phyloP scores from a whole-genome alignment of 1,140 invertebrate species.

The Steinernema feltiae region DNA sequence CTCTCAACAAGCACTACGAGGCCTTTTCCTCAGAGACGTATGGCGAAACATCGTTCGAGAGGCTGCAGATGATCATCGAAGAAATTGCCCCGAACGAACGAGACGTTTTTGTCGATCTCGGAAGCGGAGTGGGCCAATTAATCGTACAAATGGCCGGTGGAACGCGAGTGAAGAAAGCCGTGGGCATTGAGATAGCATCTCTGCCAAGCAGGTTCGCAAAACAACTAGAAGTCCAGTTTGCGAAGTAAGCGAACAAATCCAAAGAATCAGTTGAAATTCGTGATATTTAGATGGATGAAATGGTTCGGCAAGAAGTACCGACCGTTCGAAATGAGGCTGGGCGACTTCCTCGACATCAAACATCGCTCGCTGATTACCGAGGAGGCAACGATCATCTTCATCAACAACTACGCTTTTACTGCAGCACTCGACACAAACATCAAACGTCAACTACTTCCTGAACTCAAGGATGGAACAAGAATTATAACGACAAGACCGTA shows the following conservation, averaged over 20 bases:
- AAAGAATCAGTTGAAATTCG: conserved; percentile 46
- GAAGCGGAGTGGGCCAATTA: conserved; percentile 27
- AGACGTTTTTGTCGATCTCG: conserved; percentile 29
- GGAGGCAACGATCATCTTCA: conserved; percentile 57
- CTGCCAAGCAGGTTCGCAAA: conserved; percentile 45
- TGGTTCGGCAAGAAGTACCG: conserved; percentile 47
- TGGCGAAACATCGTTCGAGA: conserved; percentile 25
- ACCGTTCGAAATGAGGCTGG: conserved; percentile 42
- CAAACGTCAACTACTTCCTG: conserved; percentile 43
- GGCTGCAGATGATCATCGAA: conserved; percentile 21
- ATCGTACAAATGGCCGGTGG: conserved; percentile 18
- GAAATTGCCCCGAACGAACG: background rate
- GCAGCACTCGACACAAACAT: conserved; percentile 50
- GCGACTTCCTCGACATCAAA: conserved; percentile 51
- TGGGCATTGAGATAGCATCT: conserved; percentile 52
- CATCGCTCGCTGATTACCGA: conserved; percentile 47
- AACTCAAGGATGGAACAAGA: conserved; percentile 45
- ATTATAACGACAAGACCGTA: conserved; percentile 53
- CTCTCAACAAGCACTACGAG: conserved; percentile 2
- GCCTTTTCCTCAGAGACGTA: conserved; percentile 21
- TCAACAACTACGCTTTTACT: conserved; percentile 55
- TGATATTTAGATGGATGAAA: conserved; percentile 48
- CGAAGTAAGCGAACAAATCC: conserved; percentile 19
- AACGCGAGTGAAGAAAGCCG: background rate
- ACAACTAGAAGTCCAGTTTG: conserved; percentile 45